Evolutionary conservation across 2,797 vertebrate species (phyloP).

Genomic region (Cynopterus sphinx): DNA sequence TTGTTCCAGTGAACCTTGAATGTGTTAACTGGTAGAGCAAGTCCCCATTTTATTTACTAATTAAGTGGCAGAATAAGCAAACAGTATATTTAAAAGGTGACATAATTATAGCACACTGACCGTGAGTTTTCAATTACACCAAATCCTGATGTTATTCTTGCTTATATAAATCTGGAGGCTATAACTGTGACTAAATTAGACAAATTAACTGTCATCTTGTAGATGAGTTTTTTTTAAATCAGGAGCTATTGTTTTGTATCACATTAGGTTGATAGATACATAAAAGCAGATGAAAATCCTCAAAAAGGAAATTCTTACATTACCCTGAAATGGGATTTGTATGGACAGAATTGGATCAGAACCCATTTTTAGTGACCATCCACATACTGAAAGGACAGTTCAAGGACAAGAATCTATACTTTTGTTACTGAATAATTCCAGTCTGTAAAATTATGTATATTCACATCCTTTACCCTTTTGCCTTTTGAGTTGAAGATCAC

Average conservation of each 20-base stretch:
- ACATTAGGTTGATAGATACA: background rate
- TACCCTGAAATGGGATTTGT: background rate
- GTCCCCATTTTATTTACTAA: constrained; percentile 2
- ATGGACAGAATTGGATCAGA: background rate
- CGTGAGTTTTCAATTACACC: background rate
- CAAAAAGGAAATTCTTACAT: background rate
- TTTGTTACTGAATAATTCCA: constrained; percentile 16
- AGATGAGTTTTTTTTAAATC: constrained; percentile 27
- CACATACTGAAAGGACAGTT: constrained; percentile 3
- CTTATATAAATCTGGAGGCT: background rate
- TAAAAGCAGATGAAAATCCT: background rate
- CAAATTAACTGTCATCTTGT: background rate
- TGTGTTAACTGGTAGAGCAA: background rate
- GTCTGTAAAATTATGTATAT: background rate
- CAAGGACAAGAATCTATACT: background rate
- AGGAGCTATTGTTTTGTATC: constrained; percentile 1
- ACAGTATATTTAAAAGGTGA: constrained; percentile 39
- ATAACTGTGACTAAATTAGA: background rate
- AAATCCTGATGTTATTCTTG: background rate
- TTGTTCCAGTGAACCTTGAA: constrained; percentile 13
- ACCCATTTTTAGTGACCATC: background rate
- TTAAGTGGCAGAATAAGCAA: background rate
- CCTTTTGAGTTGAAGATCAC: background rate
- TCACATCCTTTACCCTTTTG: background rate
- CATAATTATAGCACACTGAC: background rate